Percentiles rank a stretch among this genome's conserved stretches.
Evolutionary conservation across 2,888 invertebrate genomes (phyloP).

Genomic region (Drosophila engyochracea): DNA sequence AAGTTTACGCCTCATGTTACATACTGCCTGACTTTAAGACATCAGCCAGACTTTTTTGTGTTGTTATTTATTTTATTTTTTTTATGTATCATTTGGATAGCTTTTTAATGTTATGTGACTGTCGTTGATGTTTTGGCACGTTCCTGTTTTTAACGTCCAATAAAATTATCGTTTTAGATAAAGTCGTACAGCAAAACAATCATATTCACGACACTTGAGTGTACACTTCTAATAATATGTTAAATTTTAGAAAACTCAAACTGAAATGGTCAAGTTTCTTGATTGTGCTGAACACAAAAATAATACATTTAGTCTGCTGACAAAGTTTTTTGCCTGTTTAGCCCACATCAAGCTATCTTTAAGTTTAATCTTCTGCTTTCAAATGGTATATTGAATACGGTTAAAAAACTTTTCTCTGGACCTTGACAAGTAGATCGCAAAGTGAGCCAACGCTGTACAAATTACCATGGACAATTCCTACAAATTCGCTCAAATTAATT

Average conservation of each 20-base stretch:
- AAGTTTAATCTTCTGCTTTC: conserved; percentile 4
- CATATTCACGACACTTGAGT: conserved; percentile 6
- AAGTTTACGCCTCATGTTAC: conserved; percentile 49
- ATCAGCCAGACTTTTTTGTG: conserved; percentile 1
- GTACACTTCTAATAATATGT: conserved; percentile 13
- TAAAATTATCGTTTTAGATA: conserved; percentile 71
- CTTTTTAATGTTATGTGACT: conserved; percentile 73
- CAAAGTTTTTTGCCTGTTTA: conserved; percentile 1
- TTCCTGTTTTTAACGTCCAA: conserved; percentile 76
- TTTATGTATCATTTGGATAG: conserved; percentile 64
- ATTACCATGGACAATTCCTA: neutral
- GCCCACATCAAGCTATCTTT: conserved; percentile 22
- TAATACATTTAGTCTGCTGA: neutral
- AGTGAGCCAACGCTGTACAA: neutral
- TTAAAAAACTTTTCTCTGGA: conserved; percentile 1
- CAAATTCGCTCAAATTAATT: neutral
- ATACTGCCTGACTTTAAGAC: conserved; percentile 1
- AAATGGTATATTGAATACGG: conserved; percentile 10
- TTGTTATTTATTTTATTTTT: conserved; percentile 10
- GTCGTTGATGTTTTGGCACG: conserved; percentile 63
- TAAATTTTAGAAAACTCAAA: conserved; percentile 7
- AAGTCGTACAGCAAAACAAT: conserved; percentile 44
- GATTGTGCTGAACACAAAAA: neutral
- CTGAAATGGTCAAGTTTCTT: neutral
- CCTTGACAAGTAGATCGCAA: neutral